A percentile compares a stretch with the other conserved stretches of the same genome.
These are phyloP conservation scores for Capromys pilorides DNA, from an alignment of 2,797 vertebrate genomes.

Conservation along the genomic window DNA sequence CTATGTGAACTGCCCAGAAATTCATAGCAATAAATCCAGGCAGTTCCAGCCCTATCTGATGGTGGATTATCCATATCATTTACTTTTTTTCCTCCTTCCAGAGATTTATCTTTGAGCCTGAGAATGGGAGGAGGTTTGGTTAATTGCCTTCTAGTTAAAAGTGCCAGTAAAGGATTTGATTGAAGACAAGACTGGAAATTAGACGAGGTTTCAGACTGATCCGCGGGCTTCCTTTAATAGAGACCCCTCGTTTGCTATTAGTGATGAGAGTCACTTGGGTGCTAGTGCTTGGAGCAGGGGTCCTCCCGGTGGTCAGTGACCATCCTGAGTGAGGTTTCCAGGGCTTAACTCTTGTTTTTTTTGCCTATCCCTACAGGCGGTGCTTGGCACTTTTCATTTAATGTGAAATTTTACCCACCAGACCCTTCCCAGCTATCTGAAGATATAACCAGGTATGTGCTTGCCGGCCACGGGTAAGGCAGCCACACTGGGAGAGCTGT, in stretches of 20 bases:
- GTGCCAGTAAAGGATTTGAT: not conserved
- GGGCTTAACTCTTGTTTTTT: slow-evolving; percentile 61
- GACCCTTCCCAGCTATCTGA: slow-evolving; percentile 96
- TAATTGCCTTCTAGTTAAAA: not conserved
- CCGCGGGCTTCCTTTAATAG: not conserved
- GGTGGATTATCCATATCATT: not conserved
- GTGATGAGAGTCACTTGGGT: not conserved
- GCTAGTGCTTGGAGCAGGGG: not conserved
- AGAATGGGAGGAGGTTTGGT: slow-evolving; percentile 12
- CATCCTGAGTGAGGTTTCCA: not conserved
- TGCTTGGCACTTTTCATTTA: slow-evolving; percentile 97
- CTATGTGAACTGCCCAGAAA: not conserved
- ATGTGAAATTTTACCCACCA: slow-evolving; percentile 98
- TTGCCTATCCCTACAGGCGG: slow-evolving; percentile 87
- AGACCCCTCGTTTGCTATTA: not conserved
- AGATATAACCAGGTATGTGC: slow-evolving; percentile 96
- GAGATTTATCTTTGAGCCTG: not conserved
- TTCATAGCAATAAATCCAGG: not conserved
- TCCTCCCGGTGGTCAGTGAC: not conserved
- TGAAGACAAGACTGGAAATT: slow-evolving; percentile 34
- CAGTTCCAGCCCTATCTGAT: not conserved
- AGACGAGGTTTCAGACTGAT: not conserved
- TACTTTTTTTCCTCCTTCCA: not conserved
- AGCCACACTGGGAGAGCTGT: not conserved
- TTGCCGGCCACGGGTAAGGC: not conserved